Conservation (phyloP, 2,113 vertebrate species). For the Cromileptes altivelis region DNA sequence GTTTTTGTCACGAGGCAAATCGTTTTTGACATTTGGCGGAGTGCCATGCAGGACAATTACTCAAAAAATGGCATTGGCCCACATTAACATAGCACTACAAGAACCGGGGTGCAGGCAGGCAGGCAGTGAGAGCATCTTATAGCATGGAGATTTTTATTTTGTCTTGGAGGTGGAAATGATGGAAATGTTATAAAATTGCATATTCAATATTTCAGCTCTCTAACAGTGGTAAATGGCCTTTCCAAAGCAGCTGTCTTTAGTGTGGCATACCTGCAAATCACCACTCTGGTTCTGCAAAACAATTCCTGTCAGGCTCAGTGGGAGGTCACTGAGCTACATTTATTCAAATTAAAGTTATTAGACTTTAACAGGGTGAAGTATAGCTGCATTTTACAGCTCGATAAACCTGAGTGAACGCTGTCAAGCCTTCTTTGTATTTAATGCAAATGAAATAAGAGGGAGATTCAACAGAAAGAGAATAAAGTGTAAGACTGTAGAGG, state of each 20-base stretch:
- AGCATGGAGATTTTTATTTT: slow-evolving; percentile 53
- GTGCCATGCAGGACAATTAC: slow-evolving; percentile 80
- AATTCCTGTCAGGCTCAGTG: slow-evolving; percentile 21
- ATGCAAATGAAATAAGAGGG: not conserved
- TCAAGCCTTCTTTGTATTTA: not conserved
- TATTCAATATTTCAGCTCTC: slow-evolving; percentile 18
- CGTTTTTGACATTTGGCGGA: slow-evolving; percentile 84
- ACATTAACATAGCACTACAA: slow-evolving; percentile 76
- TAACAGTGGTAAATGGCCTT: slow-evolving; percentile 29
- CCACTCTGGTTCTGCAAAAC: slow-evolving; percentile 27
- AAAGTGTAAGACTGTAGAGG: not conserved
- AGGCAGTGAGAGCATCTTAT: slow-evolving; percentile 48
- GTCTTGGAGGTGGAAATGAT: slow-evolving; percentile 43
- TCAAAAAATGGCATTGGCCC: slow-evolving; percentile 80
- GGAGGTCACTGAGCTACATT: slow-evolving; percentile 15
- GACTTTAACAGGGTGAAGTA: not conserved
- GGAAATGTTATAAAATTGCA: slow-evolving; percentile 38
- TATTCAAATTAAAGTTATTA: slow-evolving; percentile 31
- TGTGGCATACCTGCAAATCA: slow-evolving; percentile 26
- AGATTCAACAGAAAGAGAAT: not conserved
- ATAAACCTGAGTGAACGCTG: not conserved
- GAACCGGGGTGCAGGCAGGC: slow-evolving; percentile 41
- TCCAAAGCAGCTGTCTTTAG: not conserved
- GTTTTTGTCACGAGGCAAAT: slow-evolving; percentile 79
- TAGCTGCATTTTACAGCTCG: not conserved